Evolutionary conservation across 2,888 invertebrate species (phyloP).

Genomic region (Lycophotia porphyrea): DNA sequence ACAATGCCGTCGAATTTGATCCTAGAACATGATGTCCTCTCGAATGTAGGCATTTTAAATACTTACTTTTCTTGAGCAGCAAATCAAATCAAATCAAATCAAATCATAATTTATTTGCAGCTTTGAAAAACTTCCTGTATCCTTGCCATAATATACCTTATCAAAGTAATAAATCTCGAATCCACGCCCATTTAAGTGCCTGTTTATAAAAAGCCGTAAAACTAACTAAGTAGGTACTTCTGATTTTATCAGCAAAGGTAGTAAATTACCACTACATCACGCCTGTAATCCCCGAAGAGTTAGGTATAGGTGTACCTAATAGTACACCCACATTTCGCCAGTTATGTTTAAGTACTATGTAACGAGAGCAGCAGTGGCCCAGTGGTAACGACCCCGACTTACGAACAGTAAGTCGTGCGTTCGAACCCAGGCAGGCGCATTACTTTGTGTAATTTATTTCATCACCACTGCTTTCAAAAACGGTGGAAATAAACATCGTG

Average conservation of each 20-base stretch:
- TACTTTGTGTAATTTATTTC: too few relatives aligned
- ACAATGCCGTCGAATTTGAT: too few relatives aligned
- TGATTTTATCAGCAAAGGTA: constrained; percentile 38
- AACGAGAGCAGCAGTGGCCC: too few relatives aligned
- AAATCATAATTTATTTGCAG: too few relatives aligned
- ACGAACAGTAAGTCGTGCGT: too few relatives aligned
- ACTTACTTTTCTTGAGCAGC: not conserved
- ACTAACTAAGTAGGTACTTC: constrained; percentile 17
- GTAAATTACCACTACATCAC: constrained; percentile 44
- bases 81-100: too few relatives aligned
- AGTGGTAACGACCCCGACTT: too few relatives aligned
- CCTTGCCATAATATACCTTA: not conserved
- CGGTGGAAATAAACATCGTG: too few relatives aligned
- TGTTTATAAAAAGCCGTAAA: not conserved
- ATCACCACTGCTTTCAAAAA: too few relatives aligned
- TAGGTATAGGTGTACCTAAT: not conserved
- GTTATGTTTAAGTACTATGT: too few relatives aligned
- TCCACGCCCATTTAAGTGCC: not conserved
- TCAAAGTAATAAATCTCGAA: not conserved
- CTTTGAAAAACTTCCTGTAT: not conserved
- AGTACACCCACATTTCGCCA: not conserved
- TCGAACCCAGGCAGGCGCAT: too few relatives aligned
- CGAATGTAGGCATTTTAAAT: not conserved
- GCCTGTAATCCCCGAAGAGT: not conserved
- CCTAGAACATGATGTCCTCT: not conserved